phyloP scores from a whole-genome alignment of 1,140 invertebrate genomes.

The Cyphomyrmex costatus region DNA sequence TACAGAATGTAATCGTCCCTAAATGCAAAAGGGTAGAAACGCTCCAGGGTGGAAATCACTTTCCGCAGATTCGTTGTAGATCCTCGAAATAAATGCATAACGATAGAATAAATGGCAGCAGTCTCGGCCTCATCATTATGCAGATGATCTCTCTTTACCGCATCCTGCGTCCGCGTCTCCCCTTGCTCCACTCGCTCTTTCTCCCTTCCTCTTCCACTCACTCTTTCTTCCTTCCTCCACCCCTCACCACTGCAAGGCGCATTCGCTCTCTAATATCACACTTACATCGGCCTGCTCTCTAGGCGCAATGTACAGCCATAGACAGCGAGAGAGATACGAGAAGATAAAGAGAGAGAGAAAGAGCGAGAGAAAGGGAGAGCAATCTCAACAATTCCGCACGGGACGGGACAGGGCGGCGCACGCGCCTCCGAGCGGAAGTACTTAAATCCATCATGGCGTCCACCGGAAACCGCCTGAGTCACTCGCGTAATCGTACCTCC shows the following conservation, averaged over 20 bases:
- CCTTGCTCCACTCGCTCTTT: background rate
- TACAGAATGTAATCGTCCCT: background rate
- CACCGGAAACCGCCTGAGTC: conserved; percentile 83
- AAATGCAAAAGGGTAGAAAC: background rate
- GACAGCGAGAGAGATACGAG: background rate
- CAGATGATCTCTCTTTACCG: conserved; percentile 62
- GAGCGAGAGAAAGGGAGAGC: conserved; percentile 64
- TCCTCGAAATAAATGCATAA: conserved; percentile 58
- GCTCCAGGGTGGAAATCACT: conserved; percentile 47
- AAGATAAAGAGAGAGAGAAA: conserved; percentile 19
- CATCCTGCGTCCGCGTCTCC: conserved; percentile 50
- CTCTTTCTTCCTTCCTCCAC: background rate
- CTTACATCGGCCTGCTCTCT: conserved; percentile 69
- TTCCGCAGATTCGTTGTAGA: conserved; percentile 50
- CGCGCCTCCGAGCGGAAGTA: conserved; percentile 82
- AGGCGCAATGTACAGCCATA: conserved; percentile 43
- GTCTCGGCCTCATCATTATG: conserved; percentile 62
- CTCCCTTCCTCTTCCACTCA: background rate
- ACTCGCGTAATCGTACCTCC: conserved; percentile 82
- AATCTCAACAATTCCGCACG: conserved; percentile 73
- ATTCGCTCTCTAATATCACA: conserved; percentile 59
- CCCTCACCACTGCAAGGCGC: background rate
- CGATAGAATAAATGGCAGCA: conserved; percentile 60
- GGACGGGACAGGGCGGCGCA: conserved; percentile 77
- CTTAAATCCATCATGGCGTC: conserved; percentile 84